Conservation (phyloP, 2,888 invertebrate genomes). For the Amblyteles armatorius region DNA sequence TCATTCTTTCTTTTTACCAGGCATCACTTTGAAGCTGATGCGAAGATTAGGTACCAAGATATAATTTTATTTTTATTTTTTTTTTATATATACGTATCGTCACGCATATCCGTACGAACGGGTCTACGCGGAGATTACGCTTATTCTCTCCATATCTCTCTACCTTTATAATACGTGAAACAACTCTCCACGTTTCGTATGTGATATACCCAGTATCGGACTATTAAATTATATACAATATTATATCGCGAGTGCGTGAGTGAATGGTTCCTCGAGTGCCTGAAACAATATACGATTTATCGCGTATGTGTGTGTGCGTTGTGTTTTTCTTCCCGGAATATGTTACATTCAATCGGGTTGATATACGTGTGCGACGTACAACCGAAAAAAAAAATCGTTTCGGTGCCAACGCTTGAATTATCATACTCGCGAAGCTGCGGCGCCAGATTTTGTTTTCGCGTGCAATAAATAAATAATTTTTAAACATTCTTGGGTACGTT, state of each 20-base stretch:
- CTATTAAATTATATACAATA: constrained; percentile 66
- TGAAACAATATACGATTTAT: constrained; percentile 43
- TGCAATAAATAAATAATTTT: constrained; percentile 47
- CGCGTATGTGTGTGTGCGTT: neutral
- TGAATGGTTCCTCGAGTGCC: constrained; percentile 58
- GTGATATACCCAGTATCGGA: constrained; percentile 67
- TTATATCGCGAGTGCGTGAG: constrained; percentile 37
- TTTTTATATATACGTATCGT: constrained; percentile 15
- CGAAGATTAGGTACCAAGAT: constrained; percentile 47
- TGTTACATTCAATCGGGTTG: constrained; percentile 8
- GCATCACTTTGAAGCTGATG: neutral
- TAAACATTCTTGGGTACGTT: constrained; percentile 6
- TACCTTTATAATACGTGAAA: constrained; percentile 58
- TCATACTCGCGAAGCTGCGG: constrained; percentile 23
- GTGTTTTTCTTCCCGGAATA: neutral
- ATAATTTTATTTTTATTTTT: constrained; percentile 7
- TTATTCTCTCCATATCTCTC: constrained; percentile 35
- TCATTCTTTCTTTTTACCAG: constrained; percentile 22
- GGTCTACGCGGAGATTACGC: constrained; percentile 51
- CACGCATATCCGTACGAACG: constrained; percentile 41
- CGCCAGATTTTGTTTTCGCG: constrained; percentile 37
- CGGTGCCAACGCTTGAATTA: constrained; percentile 15
- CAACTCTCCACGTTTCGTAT: constrained; percentile 66
- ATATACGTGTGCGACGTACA: constrained; percentile 7
- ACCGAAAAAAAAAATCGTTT: constrained; percentile 18